A percentile compares a stretch with the other conserved stretches of the same genome.
These are phyloP conservation scores for Dendrocincla tyrannina DNA, from an alignment of 2,797 vertebrate species.

Conservation along the genomic window DNA sequence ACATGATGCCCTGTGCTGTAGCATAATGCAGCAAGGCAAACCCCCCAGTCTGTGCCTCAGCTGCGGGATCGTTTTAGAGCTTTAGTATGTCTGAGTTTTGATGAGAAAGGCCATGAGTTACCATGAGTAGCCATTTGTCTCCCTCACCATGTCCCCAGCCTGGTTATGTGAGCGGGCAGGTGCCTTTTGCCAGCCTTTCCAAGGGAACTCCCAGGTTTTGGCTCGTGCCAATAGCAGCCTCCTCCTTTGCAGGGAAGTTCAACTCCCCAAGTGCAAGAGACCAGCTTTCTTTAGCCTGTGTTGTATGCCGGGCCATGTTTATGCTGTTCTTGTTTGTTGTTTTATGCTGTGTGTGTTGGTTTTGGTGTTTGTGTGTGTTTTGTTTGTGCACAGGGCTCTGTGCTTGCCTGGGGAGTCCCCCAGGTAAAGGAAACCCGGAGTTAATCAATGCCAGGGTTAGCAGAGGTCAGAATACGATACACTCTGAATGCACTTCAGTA, in stretches of 20 bases:
- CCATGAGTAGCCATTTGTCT: neutral
- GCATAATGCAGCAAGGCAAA: neutral
- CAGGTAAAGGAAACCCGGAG: neutral
- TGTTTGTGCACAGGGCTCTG: neutral
- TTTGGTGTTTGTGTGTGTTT: neutral
- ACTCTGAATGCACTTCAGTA: neutral
- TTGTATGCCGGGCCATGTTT: accelerated
- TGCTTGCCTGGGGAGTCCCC: neutral
- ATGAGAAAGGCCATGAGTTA: neutral
- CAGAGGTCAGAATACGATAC: neutral
- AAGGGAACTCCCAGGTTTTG: accelerated
- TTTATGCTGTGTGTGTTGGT: accelerated
- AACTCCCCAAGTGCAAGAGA: neutral
- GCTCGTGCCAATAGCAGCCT: neutral
- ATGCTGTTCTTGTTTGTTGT: accelerated
- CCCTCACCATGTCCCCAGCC: neutral
- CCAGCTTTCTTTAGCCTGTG: neutral
- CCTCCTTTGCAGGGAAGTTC: neutral
- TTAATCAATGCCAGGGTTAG: neutral
- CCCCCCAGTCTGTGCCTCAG: accelerated
- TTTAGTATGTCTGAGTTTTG: neutral
- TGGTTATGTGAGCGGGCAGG: neutral
- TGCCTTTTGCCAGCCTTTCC: neutral
- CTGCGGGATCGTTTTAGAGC: too few species aligned
- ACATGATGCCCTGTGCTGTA: neutral